Percentiles rank a stretch among this genome's conserved stretches.
phyloP scores from a whole-genome alignment of 2,113 vertebrate genomes.

The Gobiocypris rarus region DNA sequence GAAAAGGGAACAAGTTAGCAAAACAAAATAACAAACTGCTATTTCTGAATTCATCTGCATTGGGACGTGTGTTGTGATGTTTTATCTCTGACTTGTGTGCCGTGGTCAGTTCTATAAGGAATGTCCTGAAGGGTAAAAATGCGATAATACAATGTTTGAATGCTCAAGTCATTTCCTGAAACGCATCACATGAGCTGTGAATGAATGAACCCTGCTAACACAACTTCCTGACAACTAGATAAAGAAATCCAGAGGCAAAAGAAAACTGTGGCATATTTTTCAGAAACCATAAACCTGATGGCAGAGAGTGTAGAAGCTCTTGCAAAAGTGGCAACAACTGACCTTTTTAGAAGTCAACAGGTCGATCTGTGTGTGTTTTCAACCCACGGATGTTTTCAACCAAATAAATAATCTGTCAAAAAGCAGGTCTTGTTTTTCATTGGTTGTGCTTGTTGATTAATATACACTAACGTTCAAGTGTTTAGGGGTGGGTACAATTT shows the following conservation, averaged over 20 bases:
- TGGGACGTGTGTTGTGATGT: conserved; percentile 23
- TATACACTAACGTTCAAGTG: not conserved
- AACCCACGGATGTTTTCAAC: not conserved
- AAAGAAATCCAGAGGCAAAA: conserved; percentile 40
- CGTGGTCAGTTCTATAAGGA: conserved; percentile 62
- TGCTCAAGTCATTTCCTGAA: conserved; percentile 63
- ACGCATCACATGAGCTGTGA: conserved; percentile 35
- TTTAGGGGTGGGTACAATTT: not conserved
- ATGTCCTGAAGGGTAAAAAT: conserved; percentile 58
- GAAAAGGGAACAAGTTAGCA: not conserved
- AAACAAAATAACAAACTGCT: conserved; percentile 9
- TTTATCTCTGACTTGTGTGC: conserved; percentile 60
- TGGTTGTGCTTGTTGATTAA: not conserved
- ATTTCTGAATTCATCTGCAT: not conserved
- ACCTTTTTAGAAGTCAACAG: not conserved
- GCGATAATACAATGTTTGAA: conserved; percentile 62
- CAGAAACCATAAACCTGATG: not conserved
- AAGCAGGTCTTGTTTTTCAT: not conserved
- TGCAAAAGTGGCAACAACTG: not conserved
- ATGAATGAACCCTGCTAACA: not conserved
- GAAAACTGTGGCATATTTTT: conserved; percentile 39
- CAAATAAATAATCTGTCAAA: not conserved
- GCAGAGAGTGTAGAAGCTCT: not conserved
- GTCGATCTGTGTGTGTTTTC: not conserved
- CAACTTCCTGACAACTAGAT: conserved; percentile 8